Evolutionary conservation across 2,113 vertebrate genomes (phyloP), one percentile per base, ranked within the genome.

Genomic region (Ctenodactylus gundi): DNA sequence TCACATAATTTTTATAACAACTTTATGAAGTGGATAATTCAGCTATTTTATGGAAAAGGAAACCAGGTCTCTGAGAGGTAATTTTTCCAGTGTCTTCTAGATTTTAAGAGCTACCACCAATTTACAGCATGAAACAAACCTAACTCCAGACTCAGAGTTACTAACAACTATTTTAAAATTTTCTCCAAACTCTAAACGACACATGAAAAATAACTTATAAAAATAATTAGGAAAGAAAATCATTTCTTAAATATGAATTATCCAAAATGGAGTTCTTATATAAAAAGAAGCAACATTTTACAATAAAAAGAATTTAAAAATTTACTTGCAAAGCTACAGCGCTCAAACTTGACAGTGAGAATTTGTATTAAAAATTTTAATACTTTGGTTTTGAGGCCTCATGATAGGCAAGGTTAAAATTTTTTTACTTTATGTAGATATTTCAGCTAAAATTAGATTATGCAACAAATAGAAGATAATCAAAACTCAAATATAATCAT

Each of bases 111-210:
- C 53, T 78, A 73, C 6, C 68, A 51, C 39, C 77, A 20, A 84
- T 68, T 84, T n/a, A n/a, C n/a, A n/a, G n/a, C n/a, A 58, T 36
- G 36, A 88, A n/a, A 77, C 5, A 62, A 39, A 31, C 65, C 31
- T 75, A 58, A 88, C 72, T 85, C 34, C 21, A 88, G 76, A 73
- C 65, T 87, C 31, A 84, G 72, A 80, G 46, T 51, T 70, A 29
- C 85, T 72, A 90, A 88, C 49, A 84, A 83, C n/a, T 95, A 75
- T 64, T 89, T 83, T 94, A 65, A n/a, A 88, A 89, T 44, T 68
- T 72, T 55, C 53, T 68, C 51, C 76, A 82, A 93, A 85, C 15
- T 57, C 53, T 51, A 53, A 88, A 58, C 29, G 85, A 89, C 11
- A 49, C 44, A 44, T 73, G 44, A 87, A 85, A 95, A 92, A 23